A percentile compares a stretch with the other conserved stretches of the same genome.
phyloP scores from a whole-genome alignment of 2,113 vertebrate genomes.

The Neomonachus schauinslandi region DNA sequence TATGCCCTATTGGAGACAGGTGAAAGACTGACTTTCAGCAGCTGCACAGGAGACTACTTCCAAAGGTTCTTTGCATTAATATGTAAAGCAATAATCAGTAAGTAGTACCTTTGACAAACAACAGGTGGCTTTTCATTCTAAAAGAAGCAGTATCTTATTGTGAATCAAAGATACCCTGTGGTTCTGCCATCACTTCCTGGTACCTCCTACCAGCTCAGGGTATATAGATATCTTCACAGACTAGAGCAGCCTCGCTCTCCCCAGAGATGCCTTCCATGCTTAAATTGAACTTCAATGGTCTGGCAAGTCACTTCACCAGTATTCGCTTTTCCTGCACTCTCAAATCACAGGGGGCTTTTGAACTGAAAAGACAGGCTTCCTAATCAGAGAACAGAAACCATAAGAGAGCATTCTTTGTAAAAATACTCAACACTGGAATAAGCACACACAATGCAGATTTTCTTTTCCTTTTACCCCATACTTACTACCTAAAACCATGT shows the following conservation, averaged over 20 bases:
- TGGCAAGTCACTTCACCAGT: conserved; percentile 38
- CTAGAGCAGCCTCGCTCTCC: not conserved
- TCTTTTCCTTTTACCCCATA: not conserved
- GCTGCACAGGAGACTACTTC: conserved; percentile 52
- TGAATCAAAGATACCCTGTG: conserved; percentile 69
- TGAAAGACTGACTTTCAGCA: conserved; percentile 70
- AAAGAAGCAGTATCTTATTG: conserved; percentile 70
- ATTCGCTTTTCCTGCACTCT: conserved; percentile 51
- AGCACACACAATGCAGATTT: conserved; percentile 18
- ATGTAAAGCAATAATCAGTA: conserved; percentile 80
- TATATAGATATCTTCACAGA: conserved; percentile 57
- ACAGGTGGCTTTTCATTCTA: conserved; percentile 76
- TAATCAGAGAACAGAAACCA: conserved; percentile 60
- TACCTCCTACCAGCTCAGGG: conserved; percentile 66
- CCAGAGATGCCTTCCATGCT: conserved; percentile 54
- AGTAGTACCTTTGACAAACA: conserved; percentile 76
- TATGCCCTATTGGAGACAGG: conserved; percentile 60
- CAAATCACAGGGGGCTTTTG: conserved; percentile 67
- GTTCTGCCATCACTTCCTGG: conserved; percentile 59
- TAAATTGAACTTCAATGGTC: conserved; percentile 75
- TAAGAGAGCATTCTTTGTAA: conserved; percentile 53
- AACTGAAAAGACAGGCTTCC: conserved; percentile 57
- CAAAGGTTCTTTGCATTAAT: conserved; percentile 74
- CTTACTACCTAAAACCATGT: not conserved
- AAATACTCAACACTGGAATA: not conserved